Evolutionary conservation across 1,140 invertebrate genomes (phyloP), one percentile per base, ranked within the genome.

Genomic region (Drosophila repletoides): DNA sequence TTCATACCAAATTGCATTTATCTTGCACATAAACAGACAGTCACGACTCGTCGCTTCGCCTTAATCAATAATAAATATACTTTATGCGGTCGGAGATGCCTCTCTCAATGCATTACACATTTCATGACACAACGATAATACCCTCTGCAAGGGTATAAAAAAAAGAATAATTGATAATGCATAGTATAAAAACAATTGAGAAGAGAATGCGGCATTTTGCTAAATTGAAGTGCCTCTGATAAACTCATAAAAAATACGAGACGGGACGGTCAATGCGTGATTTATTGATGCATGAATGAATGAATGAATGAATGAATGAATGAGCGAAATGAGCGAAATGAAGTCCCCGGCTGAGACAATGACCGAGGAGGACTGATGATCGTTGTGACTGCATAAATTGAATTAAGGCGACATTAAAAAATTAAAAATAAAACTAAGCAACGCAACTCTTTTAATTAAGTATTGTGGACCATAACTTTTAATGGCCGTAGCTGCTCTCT

Each of bases 161-260:
- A n/a, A n/a, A n/a, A n/a, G n/a, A 76, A 69, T 60, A 73, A 73
- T 70, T 83, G 69, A 73, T 36, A 46, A 26, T 43, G 10, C 3
- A 43, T 40, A 9, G 34, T 17, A 40, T 10, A 29, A 43, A 34
- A 52, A 26, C 52, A 65, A 58, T 65, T 65, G 53, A 46, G 31
- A 45, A 79, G 79, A 77, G 74, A 83, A 83, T 83, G 77, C 77
- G 74, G 65, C 77, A 63, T 48, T 59, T 74, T 19, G 60, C 41
- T 84, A 52, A 81, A 81, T 81, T 77, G 52, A 83, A 84, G 70
- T 84, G 79, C 74, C 64, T 74, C 72, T 79, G 74, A 83, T 83
- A 84, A 74, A 71, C 59, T 24, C 64, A 83, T 74, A 72, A 60
- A 61, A 40, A 53, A 29, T 22, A 14, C 15, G 43, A 22, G 41